These are phyloP conservation scores for Nematolebias whitei DNA, from an alignment of 2,113 vertebrate species.

Conservation along the genomic window DNA sequence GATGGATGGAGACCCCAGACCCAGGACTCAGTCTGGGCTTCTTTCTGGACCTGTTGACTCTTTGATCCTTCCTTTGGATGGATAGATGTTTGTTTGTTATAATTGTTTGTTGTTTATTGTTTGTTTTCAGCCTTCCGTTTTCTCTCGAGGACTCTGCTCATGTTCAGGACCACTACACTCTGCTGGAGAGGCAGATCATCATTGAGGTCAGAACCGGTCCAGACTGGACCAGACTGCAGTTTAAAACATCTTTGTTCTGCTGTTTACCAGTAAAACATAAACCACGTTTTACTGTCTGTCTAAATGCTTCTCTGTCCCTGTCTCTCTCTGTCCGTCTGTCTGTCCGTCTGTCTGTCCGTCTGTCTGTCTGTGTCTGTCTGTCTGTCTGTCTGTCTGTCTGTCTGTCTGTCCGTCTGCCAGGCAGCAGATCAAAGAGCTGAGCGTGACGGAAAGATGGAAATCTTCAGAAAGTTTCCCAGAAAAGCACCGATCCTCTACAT, in stretches of 20 bases:
- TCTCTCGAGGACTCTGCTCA: slow-evolving; percentile 86
- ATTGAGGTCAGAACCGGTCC: slow-evolving; percentile 86
- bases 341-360: too few relatives aligned
- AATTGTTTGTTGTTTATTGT: neutral
- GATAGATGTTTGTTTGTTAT: neutral
- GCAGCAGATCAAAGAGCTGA: slow-evolving; percentile 86
- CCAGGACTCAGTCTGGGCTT: too few relatives aligned
- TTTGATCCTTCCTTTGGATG: too few relatives aligned
- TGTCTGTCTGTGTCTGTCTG: too few relatives aligned
- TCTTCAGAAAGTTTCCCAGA: slow-evolving; percentile 91
- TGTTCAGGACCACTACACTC: slow-evolving; percentile 92
- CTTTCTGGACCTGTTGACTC: too few relatives aligned
- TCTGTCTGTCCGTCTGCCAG: slow-evolving; percentile 72
- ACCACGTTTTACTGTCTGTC: too few relatives aligned
- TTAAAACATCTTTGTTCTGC: too few relatives aligned
- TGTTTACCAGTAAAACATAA: too few relatives aligned
- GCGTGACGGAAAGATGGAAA: slow-evolving; percentile 82
- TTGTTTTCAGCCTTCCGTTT: slow-evolving; percentile 86
- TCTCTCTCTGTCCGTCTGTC: too few relatives aligned
- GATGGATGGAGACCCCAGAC: too few relatives aligned
- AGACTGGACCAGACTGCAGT: neutral
- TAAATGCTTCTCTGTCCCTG: too few relatives aligned
- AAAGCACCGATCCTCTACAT: slow-evolving; percentile 93
- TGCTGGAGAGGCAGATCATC: slow-evolving; percentile 95
- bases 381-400: too few relatives aligned